Evolutionary conservation across 2,113 vertebrate species (phyloP), one percentile per base, ranked within the genome.

Genomic region (Lota lota): DNA sequence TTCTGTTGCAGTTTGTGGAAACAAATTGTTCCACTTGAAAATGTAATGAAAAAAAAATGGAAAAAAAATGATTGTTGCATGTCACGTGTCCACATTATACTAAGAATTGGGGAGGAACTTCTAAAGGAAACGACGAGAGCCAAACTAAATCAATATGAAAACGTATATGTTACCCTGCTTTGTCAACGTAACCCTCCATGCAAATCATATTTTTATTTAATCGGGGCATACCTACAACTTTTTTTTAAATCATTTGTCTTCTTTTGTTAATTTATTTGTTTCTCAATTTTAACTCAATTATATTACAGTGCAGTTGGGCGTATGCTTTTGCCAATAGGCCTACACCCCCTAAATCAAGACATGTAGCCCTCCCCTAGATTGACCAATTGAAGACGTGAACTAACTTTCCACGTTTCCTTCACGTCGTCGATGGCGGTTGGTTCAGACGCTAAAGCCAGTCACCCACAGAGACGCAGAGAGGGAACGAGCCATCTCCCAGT

Each of bases 151-250:
- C 61, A 58, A 18, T 73, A 73, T 47, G 66, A 68, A 61, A 65
- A 33, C 76, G 18, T 77, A 65, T 70, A 14, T 63, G 14, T 50
- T 80, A 71, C 57, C 63, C 19, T 75, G 81, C 73, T 70, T 22
- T 51, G 59, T 67, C 28, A 53, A 61, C 65, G 70, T 69, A 69
- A 65, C 51, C 50, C 54, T 74, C 66, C 5, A 20, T 19, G 11
- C 21, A 21, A 10, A 20, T 59, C 40, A 47, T 47, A 47, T 47
- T 47, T 47, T 14, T 8, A 47, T 47, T 47, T 47, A 8, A 11
- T 47, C 40, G 1, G 40, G 12, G 40, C 7, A 47, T 47, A 47
- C 40, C 40, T 47, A 4, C 28, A 33, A 33, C 28, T 0, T 33
- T 33, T 4, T 33, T n/a, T n/a, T n/a, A n/a, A n/a, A 33, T 33